phyloP scores from a whole-genome alignment of 2,113 vertebrate species.

The Chloropsis cyanopogon region DNA sequence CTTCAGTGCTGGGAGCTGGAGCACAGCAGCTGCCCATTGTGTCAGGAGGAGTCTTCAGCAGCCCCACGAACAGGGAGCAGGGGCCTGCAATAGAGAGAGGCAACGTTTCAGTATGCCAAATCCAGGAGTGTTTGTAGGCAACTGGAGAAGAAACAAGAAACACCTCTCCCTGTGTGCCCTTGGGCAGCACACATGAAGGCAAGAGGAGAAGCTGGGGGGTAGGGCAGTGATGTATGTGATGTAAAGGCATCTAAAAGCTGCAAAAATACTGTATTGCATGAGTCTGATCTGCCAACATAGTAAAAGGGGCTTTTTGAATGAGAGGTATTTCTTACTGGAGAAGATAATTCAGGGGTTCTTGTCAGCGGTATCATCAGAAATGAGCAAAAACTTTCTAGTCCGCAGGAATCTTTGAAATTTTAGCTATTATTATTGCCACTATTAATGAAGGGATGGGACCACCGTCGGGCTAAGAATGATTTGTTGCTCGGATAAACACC shows the following conservation, averaged over 20 bases:
- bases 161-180: neutral
- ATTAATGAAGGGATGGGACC: too few species aligned
- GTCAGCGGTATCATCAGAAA: neutral
- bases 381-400: neutral
- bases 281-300: neutral
- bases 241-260: neutral
- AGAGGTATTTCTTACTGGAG: neutral
- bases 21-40: neutral
- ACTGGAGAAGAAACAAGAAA: neutral
- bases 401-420: neutral
- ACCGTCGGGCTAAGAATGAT: too few species aligned
- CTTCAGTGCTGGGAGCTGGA: neutral
- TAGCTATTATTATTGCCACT: neutral
- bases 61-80: neutral
- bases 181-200: fast-evolving
- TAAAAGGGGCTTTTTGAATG: neutral
- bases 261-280: neutral
- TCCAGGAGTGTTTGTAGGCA: neutral
- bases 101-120: neutral
- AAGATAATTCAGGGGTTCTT: neutral
- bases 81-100: neutral
- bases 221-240: fast-evolving
- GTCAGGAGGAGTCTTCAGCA: conserved; percentile 1
- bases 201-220: neutral
- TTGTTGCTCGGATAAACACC: too few species aligned